phyloP scores from a whole-genome alignment of 2,888 invertebrate genomes.

The Platycheirus rosarum region DNA sequence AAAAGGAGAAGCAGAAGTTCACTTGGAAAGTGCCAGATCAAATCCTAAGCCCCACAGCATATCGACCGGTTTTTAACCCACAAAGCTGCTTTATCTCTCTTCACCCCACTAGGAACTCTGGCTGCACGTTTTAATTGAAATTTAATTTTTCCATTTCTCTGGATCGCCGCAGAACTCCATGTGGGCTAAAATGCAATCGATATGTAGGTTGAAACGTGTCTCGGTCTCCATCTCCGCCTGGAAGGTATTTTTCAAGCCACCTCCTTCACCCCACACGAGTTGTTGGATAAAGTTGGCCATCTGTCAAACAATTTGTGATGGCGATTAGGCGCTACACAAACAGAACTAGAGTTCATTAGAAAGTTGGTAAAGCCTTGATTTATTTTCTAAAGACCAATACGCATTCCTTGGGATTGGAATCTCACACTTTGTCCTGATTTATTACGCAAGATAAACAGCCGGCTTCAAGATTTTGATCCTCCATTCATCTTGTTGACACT shows the following conservation, averaged over 20 bases:
- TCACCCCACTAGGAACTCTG: too few relatives aligned
- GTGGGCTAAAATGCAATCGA: conserved; percentile 67
- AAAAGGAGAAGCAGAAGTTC: conserved; percentile 31
- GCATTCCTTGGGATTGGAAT: conserved; percentile 2
- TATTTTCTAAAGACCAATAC: conserved; percentile 10
- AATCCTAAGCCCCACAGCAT: background rate
- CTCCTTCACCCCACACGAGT: background rate
- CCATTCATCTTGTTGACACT: conserved; percentile 53
- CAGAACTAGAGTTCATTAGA: background rate
- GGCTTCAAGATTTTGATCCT: conserved; percentile 21
- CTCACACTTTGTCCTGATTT: conserved; percentile 26
- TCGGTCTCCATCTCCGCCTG: conserved; percentile 35
- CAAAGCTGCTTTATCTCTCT: conserved; percentile 38
- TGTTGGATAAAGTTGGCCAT: conserved; percentile 2
- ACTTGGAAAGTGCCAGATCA: conserved; percentile 34
- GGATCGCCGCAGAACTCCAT: conserved; percentile 20
- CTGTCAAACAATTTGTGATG: conserved; percentile 57
- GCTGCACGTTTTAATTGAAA: conserved; percentile 67
- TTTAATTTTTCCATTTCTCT: conserved; percentile 63
- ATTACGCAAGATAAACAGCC: conserved; percentile 22
- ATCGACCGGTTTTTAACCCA: conserved; percentile 19
- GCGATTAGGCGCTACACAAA: conserved; percentile 30
- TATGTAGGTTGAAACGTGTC: conserved; percentile 71
- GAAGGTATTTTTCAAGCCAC: conserved; percentile 33
- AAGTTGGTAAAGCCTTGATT: conserved; percentile 48